Base-by-base conservation (phyloP, 1,140 invertebrate species). In the Trichogramma pretiosum region DNA sequence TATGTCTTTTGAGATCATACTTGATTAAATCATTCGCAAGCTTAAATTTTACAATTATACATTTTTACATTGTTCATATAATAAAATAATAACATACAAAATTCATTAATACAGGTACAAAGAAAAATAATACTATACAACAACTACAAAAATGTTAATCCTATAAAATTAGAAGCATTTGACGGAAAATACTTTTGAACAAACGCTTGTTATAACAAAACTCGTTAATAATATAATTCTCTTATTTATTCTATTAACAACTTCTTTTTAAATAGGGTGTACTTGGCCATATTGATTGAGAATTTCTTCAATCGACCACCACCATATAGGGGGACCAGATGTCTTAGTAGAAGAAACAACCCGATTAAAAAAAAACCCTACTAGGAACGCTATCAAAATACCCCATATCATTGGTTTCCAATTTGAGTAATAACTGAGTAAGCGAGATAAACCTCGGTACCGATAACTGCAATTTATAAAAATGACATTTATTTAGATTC, bases 291-390 rank as follows among this genome's bases (percentile, higher is more conserved):
- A 56, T 17, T 33, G 51, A 9, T 43, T 46, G 7, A 64, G n/a
- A 35, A 64, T 48, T 36, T 60, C 58, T 34, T 63, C 57, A 10
- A 63, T 45, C 1, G 61, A 61, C 59, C 54, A 61, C 61, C 55
- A 61, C 34, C 53, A 48, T n/a, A 52, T 30, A 8, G 57, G 48
- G 5, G 44, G 17, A 5, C 34, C 36, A 14, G 41, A 30, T 28
- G 52, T 56, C 11, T 21, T 34, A 16, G 39, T 52, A 11, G 53
- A 49, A 1, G 59, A 61, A 11, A 62, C 53, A 10, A 55, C 48
- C 10, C 58, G 54, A 18, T 61, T 62, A 8, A 59, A 41, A 42
- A 58, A 65, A 38, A 64, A 61, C 34, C 63, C 62, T 38, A 65
- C 41, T 22, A 65, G 48, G 33, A 68, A 66, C 2, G 56, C 54